Conservation (phyloP, 2,888 invertebrate genomes). For the Ornithoptera alexandrae region DNA sequence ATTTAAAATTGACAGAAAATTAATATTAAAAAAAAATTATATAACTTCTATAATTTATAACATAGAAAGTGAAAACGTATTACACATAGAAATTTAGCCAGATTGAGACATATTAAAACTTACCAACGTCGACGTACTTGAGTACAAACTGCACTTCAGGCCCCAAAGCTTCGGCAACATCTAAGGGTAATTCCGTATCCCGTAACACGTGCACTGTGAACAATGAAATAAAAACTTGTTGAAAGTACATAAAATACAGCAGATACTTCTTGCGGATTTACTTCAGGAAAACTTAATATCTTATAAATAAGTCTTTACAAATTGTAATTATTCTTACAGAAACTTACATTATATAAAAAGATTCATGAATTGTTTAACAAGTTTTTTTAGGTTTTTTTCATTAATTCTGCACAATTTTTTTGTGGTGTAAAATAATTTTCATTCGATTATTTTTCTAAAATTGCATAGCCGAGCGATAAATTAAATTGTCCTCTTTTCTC, state of each 20-base stretch:
- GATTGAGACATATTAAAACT: conserved; percentile 35
- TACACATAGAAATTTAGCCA: background rate
- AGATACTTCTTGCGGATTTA: background rate
- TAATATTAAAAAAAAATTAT: background rate
- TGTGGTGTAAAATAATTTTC: too few species aligned
- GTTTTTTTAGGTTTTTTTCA: too few species aligned
- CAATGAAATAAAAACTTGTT: conserved; percentile 29
- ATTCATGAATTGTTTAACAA: background rate
- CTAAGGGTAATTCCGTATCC: conserved; percentile 81
- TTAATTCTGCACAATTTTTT: too few species aligned
- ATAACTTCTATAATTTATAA: background rate
- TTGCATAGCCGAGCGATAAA: background rate
- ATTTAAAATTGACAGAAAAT: background rate
- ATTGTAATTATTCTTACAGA: background rate
- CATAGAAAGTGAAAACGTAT: background rate
- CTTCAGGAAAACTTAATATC: background rate
- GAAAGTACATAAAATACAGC: background rate
- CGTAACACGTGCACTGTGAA: conserved; percentile 81
- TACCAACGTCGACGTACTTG: conserved; percentile 75
- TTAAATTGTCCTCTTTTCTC: too few species aligned
- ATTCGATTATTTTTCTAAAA: too few species aligned
- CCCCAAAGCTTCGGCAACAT: conserved; percentile 81
- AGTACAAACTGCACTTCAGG: conserved; percentile 80
- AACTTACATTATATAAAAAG: background rate
- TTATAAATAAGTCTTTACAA: background rate